Conservation (phyloP, 2,888 invertebrate genomes). For the Tetragnatha montana region DNA sequence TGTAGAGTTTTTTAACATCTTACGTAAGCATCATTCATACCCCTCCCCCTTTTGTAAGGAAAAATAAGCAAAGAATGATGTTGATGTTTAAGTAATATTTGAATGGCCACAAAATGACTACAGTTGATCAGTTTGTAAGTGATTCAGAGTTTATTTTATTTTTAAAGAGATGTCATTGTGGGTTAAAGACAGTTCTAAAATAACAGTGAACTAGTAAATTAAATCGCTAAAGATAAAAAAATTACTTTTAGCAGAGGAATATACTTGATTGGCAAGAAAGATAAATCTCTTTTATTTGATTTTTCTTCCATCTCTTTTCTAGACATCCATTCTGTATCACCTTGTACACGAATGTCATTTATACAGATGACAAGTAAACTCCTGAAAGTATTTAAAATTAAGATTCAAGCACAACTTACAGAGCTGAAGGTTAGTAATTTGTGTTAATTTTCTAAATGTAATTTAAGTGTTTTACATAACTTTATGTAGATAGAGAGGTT, state of each 20-base stretch:
- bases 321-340: conserved; percentile 61
- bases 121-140: too few relatives aligned
- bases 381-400: conserved; percentile 29
- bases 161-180: too few relatives aligned
- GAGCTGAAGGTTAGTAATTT: background rate
- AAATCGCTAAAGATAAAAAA: background rate
- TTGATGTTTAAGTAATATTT: too few relatives aligned
- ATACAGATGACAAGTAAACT: conserved; percentile 60
- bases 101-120: background rate
- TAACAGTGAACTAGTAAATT: background rate
- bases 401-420: background rate
- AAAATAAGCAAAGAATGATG: too few relatives aligned
- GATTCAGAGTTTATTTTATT: too few relatives aligned
- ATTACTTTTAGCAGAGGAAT: conserved; percentile 57
- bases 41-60: too few relatives aligned
- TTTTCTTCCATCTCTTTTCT: conserved; percentile 8
- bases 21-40: too few relatives aligned
- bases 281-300: conserved; percentile 9
- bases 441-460: too few relatives aligned
- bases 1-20: too few relatives aligned
- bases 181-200: too few relatives aligned
- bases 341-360: conserved; percentile 69
- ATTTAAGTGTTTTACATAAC: too few relatives aligned
- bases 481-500: too few relatives aligned
- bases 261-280: background rate